These are phyloP conservation scores for Leptinotarsa juncta DNA, from an alignment of 2,888 invertebrate species.

Conservation along the genomic window DNA sequence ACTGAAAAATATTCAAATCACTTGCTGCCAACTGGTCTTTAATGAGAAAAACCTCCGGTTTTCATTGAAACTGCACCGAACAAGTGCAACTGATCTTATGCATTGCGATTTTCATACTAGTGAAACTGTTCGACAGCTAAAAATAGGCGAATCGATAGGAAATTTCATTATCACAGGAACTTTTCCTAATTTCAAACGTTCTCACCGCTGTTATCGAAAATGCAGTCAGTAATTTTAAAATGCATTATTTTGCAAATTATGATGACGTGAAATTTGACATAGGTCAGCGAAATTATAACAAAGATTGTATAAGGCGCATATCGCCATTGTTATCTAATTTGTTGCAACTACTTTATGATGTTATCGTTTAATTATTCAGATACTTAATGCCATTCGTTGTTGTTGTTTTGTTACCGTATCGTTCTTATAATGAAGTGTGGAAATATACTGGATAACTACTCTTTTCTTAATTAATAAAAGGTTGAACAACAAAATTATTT, in stretches of 20 bases:
- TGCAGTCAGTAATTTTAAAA: conserved; percentile 36
- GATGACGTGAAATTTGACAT: conserved; percentile 37
- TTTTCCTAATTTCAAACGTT: conserved; percentile 32
- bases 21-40: conserved; percentile 30
- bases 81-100: conserved; percentile 44
- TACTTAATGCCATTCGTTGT: neutral
- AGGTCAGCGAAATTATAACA: conserved; percentile 38
- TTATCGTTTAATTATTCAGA: neutral
- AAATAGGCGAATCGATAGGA: conserved; percentile 60
- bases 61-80: conserved; percentile 30
- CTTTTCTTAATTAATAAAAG: too few relatives aligned
- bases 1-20: conserved; percentile 31
- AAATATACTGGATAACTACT: too few relatives aligned
- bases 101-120: conserved; percentile 51
- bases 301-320: conserved; percentile 28
- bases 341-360: conserved; percentile 26
- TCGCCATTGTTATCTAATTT: conserved; percentile 33
- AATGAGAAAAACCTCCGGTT: conserved; percentile 36
- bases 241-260: conserved; percentile 27
- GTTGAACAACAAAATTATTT: too few relatives aligned
- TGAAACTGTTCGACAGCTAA: conserved; percentile 57
- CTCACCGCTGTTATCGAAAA: conserved; percentile 28
- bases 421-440: too few relatives aligned
- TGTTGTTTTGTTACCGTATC: neutral
- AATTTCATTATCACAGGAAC: conserved; percentile 57